These are phyloP conservation scores for Muscina levida DNA, from an alignment of 2,888 invertebrate species.

Conservation along the genomic window DNA sequence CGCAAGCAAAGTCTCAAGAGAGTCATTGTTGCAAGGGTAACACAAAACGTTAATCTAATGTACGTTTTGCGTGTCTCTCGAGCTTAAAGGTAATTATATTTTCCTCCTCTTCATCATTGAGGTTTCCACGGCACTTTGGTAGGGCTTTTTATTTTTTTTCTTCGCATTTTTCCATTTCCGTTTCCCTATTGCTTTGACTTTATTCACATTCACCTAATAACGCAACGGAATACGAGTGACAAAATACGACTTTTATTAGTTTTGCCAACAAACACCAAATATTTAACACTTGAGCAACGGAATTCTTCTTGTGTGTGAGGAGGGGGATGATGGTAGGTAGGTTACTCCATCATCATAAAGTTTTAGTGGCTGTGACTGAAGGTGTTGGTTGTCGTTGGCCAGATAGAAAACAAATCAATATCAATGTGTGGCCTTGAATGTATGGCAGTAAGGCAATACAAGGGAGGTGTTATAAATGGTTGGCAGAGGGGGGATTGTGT, in stretches of 20 bases:
- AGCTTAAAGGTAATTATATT: conserved; percentile 55
- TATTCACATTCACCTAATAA: not conserved
- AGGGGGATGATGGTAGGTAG: no score
- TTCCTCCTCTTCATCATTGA: no score
- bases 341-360: no score
- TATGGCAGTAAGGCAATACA: no score
- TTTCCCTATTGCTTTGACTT: not conserved
- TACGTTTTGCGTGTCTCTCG: conserved; percentile 46
- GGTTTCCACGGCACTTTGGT: not conserved
- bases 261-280: conserved; percentile 11
- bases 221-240: not conserved
- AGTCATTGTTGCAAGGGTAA: conserved; percentile 38
- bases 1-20: conserved; percentile 4
- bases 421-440: no score
- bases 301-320: no score
- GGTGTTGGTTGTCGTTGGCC: no score
- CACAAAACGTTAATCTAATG: conserved; percentile 47
- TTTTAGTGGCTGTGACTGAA: not conserved
- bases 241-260: conserved; percentile 52
- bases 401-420: no score
- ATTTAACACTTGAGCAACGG: not conserved
- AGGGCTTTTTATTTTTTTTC: not conserved
- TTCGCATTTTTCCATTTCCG: not conserved
- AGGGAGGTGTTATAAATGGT: no score
- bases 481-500: no score